Conservation (phyloP, 2,113 vertebrate genomes). For the Pedetes capensis region DNA sequence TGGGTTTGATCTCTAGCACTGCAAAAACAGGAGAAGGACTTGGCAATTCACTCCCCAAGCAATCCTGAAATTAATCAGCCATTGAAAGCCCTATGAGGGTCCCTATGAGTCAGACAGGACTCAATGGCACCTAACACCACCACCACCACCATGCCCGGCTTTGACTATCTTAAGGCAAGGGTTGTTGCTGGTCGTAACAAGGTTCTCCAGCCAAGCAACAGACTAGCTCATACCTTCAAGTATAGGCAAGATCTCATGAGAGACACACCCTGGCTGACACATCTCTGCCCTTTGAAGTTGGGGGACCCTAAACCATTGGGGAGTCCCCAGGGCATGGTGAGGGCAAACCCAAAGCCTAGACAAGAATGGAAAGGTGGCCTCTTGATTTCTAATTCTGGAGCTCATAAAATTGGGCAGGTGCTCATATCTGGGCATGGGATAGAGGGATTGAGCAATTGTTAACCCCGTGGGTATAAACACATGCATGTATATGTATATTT, state of each 20-base stretch:
- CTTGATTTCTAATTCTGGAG: background rate
- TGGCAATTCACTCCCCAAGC: too few species aligned
- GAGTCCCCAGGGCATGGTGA: background rate
- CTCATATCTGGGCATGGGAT: background rate
- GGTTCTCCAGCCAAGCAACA: background rate
- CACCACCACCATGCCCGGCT: background rate
- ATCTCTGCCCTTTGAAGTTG: constrained; percentile 38
- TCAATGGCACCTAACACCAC: too few species aligned
- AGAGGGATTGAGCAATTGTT: background rate
- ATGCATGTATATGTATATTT: background rate
- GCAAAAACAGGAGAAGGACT: too few species aligned
- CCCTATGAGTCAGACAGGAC: too few species aligned
- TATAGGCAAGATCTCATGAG: background rate
- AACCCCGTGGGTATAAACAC: background rate
- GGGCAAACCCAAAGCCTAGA: background rate
- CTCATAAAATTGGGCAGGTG: background rate
- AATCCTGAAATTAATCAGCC: too few species aligned
- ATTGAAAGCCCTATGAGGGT: too few species aligned
- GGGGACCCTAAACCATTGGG: background rate
- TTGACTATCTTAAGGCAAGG: background rate
- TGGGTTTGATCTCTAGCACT: too few species aligned
- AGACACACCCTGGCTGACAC: constrained; percentile 17
- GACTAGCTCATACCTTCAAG: background rate
- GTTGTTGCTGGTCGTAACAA: too few species aligned
- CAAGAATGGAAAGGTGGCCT: constrained; percentile 18